Evolutionary conservation across 2,113 vertebrate genomes (phyloP), one percentile per base, ranked within the genome.

Genomic region (Boleophthalmus pectinirostris): DNA sequence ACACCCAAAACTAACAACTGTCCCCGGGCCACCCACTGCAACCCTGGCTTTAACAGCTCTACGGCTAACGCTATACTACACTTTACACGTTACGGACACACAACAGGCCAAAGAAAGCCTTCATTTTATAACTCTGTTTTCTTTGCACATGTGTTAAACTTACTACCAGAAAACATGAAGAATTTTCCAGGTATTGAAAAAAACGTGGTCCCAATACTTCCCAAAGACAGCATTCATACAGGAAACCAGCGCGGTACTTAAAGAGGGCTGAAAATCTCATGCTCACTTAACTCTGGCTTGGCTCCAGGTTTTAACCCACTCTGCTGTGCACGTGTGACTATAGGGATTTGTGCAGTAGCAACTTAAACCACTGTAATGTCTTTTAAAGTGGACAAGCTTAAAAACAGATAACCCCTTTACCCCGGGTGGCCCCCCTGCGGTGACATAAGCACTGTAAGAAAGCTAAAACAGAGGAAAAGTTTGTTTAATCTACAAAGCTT

Each of bases 1-100:
- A 82, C 87, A 89, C 88, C 84, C 87, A 85, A 82, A 83, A 78
- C 74, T 23, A 89, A 85, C 79, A 89, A 88, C 82, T 83, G 78
- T 83, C 84, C 68, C 43, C 7, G 2, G 63, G 69, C 70, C 83
- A 75, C 69, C 78, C 78, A 81, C 78, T 82, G 54, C 73, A 77
- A 65, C 66, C 74, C 60, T 61, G 43, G 75, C 68, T 85, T 79
- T 69, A 72, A 65, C 54, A 33, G 66, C 67, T 61, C 79, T 81
- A 60, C 51, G 51, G 77, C 66, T 56, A 78, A 80, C 70, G 69
- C 72, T n/a, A 29, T 29, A 49, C 29, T 43, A 46, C 43, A 0
- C 21, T 74, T 75, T 58, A 12, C 23, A 64, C 11, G 15, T 3
- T 58, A 60, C 45, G 60, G 57, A 66, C 46, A 25, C 46, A 46